phyloP scores from a whole-genome alignment of 2,797 vertebrate species.

The Merluccius polli region DNA sequence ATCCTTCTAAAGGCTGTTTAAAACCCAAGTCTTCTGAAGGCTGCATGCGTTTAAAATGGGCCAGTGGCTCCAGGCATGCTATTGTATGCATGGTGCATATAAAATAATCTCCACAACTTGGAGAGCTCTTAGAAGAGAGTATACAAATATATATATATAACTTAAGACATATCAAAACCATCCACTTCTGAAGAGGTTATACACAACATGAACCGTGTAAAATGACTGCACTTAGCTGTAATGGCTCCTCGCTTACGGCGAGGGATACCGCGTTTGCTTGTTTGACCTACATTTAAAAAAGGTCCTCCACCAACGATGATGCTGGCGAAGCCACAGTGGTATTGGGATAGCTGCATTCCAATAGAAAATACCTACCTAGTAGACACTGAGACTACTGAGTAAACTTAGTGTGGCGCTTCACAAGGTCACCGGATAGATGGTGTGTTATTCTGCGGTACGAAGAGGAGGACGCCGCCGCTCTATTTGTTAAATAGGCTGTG shows the following conservation, averaged over 20 bases:
- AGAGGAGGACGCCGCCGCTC: conserved; percentile 4
- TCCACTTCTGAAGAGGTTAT: neutral
- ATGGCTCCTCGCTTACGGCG: conserved; percentile 34
- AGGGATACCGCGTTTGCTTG: conserved; percentile 45
- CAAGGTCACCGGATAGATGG: neutral
- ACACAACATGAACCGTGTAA: conserved; percentile 14
- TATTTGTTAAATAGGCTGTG: conserved; percentile 26
- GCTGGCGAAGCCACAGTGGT: conserved; percentile 38
- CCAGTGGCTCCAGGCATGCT: neutral
- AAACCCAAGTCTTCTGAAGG: conserved; percentile 10
- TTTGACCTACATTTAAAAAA: conserved; percentile 49
- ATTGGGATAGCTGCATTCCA: conserved; percentile 38
- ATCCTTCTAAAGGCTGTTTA: conserved; percentile 3
- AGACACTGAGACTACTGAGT: conserved; percentile 37
- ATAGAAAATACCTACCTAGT: conserved; percentile 40
- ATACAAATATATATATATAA: no score
- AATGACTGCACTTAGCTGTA: conserved; percentile 18
- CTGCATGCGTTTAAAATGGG: conserved; percentile 1
- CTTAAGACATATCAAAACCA: neutral
- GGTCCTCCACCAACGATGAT: conserved; percentile 37
- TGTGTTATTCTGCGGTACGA: neutral
- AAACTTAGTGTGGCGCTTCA: conserved; percentile 23
- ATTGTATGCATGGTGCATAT: neutral
- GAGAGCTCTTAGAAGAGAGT: neutral
- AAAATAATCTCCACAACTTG: neutral